Conservation (phyloP, 2,797 vertebrate genomes). For the Crenuchus spilurus region DNA sequence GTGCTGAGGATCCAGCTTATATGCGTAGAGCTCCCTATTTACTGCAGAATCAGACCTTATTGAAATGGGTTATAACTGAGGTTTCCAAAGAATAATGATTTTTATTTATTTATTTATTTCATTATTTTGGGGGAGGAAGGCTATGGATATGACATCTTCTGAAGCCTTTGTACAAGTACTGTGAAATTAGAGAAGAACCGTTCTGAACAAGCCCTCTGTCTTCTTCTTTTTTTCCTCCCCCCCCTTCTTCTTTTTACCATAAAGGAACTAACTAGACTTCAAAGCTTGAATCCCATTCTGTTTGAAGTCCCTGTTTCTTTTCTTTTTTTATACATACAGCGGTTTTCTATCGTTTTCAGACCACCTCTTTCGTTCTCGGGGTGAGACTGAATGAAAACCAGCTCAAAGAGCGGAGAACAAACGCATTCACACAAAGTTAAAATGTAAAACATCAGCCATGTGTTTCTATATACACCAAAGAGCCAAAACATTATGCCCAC, state of each 20-base stretch:
- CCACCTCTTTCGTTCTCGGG: slow-evolving; percentile 17
- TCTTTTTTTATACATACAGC: slow-evolving; percentile 35
- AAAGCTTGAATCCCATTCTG: slow-evolving; percentile 62
- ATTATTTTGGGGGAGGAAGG: slow-evolving; percentile 60
- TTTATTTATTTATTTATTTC: slow-evolving; percentile 60
- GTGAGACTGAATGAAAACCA: not conserved
- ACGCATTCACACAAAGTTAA: not conserved
- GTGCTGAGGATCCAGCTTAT: slow-evolving; percentile 75
- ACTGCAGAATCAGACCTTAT: slow-evolving; percentile 72
- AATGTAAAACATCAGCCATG: too few species aligned
- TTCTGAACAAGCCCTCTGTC: slow-evolving; percentile 53
- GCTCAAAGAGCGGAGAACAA: slow-evolving; percentile 8
- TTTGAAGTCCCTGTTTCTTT: slow-evolving; percentile 59
- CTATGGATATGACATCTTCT: slow-evolving; percentile 54
- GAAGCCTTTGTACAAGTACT: slow-evolving; percentile 53
- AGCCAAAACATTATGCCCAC: too few species aligned
- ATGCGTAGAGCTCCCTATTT: slow-evolving; percentile 69
- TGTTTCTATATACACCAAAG: too few species aligned
- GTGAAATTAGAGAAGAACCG: slow-evolving; percentile 56
- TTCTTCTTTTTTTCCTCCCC: slow-evolving; percentile 15
- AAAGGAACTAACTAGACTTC: slow-evolving; percentile 65
- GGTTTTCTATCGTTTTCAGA: slow-evolving; percentile 40
- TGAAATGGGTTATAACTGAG: slow-evolving; percentile 38
- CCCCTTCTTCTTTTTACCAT: slow-evolving; percentile 50
- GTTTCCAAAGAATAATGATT: slow-evolving; percentile 27